Evolutionary conservation across 2,113 vertebrate genomes (phyloP), one percentile per base, ranked within the genome.

Genomic region (Cephalopholis sonnerati): DNA sequence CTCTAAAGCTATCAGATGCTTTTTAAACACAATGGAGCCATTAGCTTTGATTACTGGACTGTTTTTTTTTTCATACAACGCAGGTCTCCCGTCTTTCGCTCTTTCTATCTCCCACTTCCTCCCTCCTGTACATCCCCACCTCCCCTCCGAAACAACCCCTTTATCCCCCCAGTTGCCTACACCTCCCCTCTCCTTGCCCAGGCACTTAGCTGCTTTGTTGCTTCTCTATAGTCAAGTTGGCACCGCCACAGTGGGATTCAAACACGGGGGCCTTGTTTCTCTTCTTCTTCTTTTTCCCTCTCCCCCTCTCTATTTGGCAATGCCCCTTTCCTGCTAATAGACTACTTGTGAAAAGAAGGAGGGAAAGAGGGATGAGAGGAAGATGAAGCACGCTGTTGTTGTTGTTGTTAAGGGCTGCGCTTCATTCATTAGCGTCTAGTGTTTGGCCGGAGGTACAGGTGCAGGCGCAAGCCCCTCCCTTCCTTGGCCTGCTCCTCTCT

Each of bases 251-350:
- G 90, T 92, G 86, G 65, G 85, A 90, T 90, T 93, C 93, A 91
- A 91, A 95, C 94, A 96, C 90, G 51, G 67, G 83, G 86, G 79
- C 84, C 75, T 87, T 89, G 81, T 86, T 83, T 82, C 87, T 87
- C 84, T 41, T 57, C 82, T 61, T 72, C 63, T 74, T 79, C 54
- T 41, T 41, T 39, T 48, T 29, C 50, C 50, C 64, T 32, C 54
- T 55, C 73, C 29, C 53, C 32, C 66, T 64, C 79, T 93, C 84
- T 91, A 24, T 88, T 92, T 92, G 95, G 95, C 95, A 95, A 76
- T n/a, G 50, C 70, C 91, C 79, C 92, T 96, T 93, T 97, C 94
- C 96, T 95, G 96, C 87, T 89, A 94, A 92, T 94, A 86, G 94
- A 94, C 92, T 89, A 94, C 93, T 95, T 90, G 80, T 85, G 91